Percentiles rank a stretch among this genome's conserved stretches.
phyloP scores from a whole-genome alignment of 2,888 invertebrate genomes.

The Linnaemya tessellans region DNA sequence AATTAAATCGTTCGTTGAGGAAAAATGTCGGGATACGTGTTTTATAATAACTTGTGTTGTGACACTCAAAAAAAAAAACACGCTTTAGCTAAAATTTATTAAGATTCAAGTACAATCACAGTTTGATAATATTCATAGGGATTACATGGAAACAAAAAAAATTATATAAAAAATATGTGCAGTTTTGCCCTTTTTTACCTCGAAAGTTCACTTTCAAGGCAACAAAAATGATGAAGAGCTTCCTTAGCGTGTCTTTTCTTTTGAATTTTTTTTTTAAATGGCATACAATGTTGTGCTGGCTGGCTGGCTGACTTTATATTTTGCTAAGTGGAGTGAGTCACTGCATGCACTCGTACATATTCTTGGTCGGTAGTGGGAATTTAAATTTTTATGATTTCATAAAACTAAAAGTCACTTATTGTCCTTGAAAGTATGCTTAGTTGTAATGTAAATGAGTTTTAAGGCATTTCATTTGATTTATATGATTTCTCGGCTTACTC shows the following conservation, averaged over 20 bases:
- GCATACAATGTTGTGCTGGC: background rate
- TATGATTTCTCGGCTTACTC: background rate
- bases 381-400: conserved; percentile 32
- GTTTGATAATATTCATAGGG: conserved; percentile 11
- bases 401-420: background rate
- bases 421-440: conserved; percentile 46
- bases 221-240: conserved; percentile 25
- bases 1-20: too few species aligned
- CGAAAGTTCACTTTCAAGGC: conserved; percentile 59
- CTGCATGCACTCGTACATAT: conserved; percentile 4
- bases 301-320: background rate
- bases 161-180: background rate
- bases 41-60: too few species aligned
- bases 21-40: too few species aligned
- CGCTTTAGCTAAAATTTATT: conserved; percentile 40
- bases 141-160: conserved; percentile 5
- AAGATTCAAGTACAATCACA: conserved; percentile 21
- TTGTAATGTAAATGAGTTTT: conserved; percentile 1
- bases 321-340: conserved; percentile 26
- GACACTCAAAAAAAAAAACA: too few species aligned
- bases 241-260: conserved; percentile 23
- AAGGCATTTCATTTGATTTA: conserved; percentile 15
- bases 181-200: conserved; percentile 42
- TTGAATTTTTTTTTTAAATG: background rate
- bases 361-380: conserved; percentile 34